Base-by-base conservation (phyloP, 2,113 vertebrate species). In the Pseudorasbora parva region DNA sequence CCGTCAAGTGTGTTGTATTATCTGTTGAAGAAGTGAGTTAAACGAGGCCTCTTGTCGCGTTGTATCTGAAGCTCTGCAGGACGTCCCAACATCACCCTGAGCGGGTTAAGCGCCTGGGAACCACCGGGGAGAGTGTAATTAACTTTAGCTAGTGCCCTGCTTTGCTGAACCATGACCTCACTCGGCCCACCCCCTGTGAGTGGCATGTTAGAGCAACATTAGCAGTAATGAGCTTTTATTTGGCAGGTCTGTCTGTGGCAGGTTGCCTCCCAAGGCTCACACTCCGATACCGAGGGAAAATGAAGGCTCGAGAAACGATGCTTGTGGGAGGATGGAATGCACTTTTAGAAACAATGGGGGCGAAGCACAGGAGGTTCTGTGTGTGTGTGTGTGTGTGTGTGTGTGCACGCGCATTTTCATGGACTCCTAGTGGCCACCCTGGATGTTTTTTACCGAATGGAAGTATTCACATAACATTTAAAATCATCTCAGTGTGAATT, bases 201-300 rank as follows among this genome's bases (percentile, higher is more conserved):
- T 92, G 95, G 91, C 92, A 92, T 94, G 91, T 94, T 93, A 93
- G 91, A 79, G 88, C 89, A 91, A 93, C 91, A 94, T 95, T 92
- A 93, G 89, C 85, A 88, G 92, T 92, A 89, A 93, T 94, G 88
- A 90, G 91, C 87, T 92, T 92, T 94, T 93, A 92, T 93, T 89
- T 93, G 87, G 91, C 87, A 83, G n/a, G 27, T 57, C 72, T 78
- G 68, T 85, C 68, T 68, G 56, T 79, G 80, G 57, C 78, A 30
- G 72, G 25, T 82, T 81, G 37, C 57, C 81, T 78, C 82, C 66
- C 66, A 86, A 69, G 25, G 72, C 62, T 83, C 60, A 68, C 37
- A 80, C 51, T 75, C 14, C 9, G 19, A 82, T 79, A 69, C 59
- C 14, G 9, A 78, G 23, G 8, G 47, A 54, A 60, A 86, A 25